Evolutionary conservation across 2,113 vertebrate genomes (phyloP), one percentile per base, ranked within the genome.

Genomic region (Onychostruthus taczanowskii): DNA sequence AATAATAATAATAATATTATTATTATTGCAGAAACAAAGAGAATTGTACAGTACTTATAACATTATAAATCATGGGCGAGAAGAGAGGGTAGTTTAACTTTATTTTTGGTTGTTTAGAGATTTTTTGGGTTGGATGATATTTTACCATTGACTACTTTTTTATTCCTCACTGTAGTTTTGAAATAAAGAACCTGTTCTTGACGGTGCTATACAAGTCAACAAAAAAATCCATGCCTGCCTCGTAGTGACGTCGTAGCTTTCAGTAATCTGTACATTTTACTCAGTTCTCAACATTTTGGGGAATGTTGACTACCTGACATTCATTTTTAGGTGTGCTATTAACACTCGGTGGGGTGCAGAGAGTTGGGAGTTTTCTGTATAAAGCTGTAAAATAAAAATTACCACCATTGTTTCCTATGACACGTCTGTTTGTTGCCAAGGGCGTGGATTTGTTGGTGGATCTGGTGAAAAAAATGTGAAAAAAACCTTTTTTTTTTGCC

Each of bases 321-420:
- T 92, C 98, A 97, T 99, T 99, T 98, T 98, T 99, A 98, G 98
- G 98, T 99, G 99, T 99, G 99, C 99, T 98, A 96, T 98, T 99
- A 98, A 99, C 97, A 99, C 98, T 98, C 86, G 96, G 97, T 97
- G 98, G 99, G 98, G 98, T 98, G 98, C 98, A 98, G 98, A 98
- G 98, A 98, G 98, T 98, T 97, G 97, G 97, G 98, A 98, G 98
- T 98, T 99, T 99, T 99, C 98, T 99, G 99, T 99, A 99, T 97
- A 99, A 99, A 99, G 98, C 99, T 99, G 99, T 99, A 99, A 99
- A 99, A 99, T 99, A 99, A 99, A 98, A 98, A 98, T 98, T 20
- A 61, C 98, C 99, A 99, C 99, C 98, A 97, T 99, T 99, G 99
- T 99, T 99, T 99, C 98, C 98, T 99, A 99, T 93, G 98, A 94